Base-by-base conservation (phyloP, 2,888 invertebrate genomes). In the Drosophila macrospina region DNA sequence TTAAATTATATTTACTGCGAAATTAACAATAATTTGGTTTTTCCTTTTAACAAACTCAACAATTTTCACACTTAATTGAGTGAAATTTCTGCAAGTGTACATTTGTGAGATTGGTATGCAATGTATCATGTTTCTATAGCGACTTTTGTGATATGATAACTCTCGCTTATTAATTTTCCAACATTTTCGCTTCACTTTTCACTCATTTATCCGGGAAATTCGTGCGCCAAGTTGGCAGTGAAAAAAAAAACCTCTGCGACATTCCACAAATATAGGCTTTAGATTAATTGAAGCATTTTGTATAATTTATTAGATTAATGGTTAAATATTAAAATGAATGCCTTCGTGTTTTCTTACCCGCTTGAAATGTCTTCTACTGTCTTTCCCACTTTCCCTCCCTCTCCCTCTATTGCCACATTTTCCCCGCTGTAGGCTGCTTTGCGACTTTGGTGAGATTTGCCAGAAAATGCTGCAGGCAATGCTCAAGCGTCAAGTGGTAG, bases 261-360 rank as follows among this genome's bases (percentile, higher is more conserved):
- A 64, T 55, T 70, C 63, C 65, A 42, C 26, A 66, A 78, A 65
- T 54, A 59, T 55, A 74, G 26, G 84, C 57, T 52, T 16, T 30
- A 65, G 50, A 79, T 75, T 59, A 72, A 73, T 73, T 47, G 10
- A 60, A 50, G 50, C 52, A 67, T 72, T 86, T 83, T 80, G 84
- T 67, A 65, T 56, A 67, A 81, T 78, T 86, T 66, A 44, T 61
- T 36, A 63, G 80, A 83, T 65, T 64, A 83, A 65, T 67, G 51
- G 61, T 47, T 44, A 45, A 67, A 28, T 67, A 72, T 51, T 74
- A 39, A 78, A 61, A 32, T 30, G 13, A 37, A 50, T 57, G 48
- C 10, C n/a, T 45, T 39, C 39, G 16, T 51, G 16, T 36, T 7
- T 15, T 13, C 10, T 6, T 32, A 10, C 16, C 57, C 11, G 10